These are phyloP conservation scores for Drosophila orena DNA, from an alignment of 1,140 invertebrate species.

Conservation along the genomic window DNA sequence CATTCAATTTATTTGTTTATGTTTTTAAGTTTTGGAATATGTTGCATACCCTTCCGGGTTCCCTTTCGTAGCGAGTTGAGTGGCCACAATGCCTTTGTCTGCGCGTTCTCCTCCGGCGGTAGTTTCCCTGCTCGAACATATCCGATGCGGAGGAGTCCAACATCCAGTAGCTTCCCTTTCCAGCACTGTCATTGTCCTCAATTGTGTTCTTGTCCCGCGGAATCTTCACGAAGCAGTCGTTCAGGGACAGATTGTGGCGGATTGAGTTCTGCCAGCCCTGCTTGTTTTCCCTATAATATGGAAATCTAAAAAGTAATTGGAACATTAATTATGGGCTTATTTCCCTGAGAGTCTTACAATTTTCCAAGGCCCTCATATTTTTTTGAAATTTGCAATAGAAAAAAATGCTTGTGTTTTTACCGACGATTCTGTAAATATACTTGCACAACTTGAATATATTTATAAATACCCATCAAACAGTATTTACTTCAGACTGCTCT, in stretches of 20 bases:
- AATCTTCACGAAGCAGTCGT: constrained; percentile 97
- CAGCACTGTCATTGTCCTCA: constrained; percentile 86
- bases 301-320: constrained; percentile 87
- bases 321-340: background rate
- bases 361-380: no score
- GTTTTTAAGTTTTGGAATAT: background rate
- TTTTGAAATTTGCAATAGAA: no score
- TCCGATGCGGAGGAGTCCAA: constrained; percentile 93
- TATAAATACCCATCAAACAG: background rate
- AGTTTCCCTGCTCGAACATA: constrained; percentile 97
- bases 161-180: constrained; percentile 95
- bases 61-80: constrained; percentile 51
- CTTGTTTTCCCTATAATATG: constrained; percentile 90
- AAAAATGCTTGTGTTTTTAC: background rate
- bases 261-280: constrained; percentile 95
- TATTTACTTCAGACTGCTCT: background rate
- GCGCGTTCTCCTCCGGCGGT: constrained; percentile 88
- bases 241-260: constrained; percentile 94
- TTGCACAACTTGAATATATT: background rate
- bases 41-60: constrained; percentile 34
- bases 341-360: no score
- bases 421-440: background rate
- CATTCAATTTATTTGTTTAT: background rate
- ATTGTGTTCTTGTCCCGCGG: constrained; percentile 90
- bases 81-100: constrained; percentile 82